These are phyloP conservation scores for Frankliniella intonsa DNA, from an alignment of 2,888 invertebrate species.

Conservation along the genomic window DNA sequence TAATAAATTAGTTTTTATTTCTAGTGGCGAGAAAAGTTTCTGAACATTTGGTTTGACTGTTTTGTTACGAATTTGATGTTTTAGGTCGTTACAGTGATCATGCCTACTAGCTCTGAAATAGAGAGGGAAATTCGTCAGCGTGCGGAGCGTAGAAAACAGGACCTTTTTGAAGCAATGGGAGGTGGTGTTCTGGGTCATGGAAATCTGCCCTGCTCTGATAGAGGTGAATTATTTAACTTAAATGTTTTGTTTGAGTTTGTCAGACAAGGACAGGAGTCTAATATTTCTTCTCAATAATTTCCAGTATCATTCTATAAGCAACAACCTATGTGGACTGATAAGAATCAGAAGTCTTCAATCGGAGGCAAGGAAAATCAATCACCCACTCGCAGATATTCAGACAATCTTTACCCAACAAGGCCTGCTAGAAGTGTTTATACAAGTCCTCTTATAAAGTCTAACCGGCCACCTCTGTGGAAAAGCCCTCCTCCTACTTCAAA, in stretches of 20 bases:
- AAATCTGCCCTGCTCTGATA: background rate
- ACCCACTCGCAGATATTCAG: background rate
- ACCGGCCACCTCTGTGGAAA: background rate
- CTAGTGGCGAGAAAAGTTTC: background rate
- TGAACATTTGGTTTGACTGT: background rate
- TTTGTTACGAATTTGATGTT: background rate
- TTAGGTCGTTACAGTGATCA: background rate
- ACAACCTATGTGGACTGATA: background rate
- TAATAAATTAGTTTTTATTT: background rate
- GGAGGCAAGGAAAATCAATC: background rate
- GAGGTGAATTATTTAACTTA: background rate
- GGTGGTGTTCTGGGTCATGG: background rate
- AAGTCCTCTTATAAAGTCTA: slow-evolving; percentile 1
- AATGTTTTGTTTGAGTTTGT: background rate
- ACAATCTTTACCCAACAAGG: background rate
- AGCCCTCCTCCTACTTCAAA: background rate
- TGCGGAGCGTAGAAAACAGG: background rate
- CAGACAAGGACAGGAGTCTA: background rate
- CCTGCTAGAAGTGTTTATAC: background rate
- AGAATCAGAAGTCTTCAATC: background rate
- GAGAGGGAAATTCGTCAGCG: background rate
- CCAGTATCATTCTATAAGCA: background rate
- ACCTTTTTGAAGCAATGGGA: background rate
- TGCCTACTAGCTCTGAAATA: background rate
- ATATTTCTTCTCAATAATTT: background rate